These are phyloP conservation scores for Anoplolepis gracilipes DNA, from an alignment of 1,140 invertebrate genomes.

Conservation along the genomic window DNA sequence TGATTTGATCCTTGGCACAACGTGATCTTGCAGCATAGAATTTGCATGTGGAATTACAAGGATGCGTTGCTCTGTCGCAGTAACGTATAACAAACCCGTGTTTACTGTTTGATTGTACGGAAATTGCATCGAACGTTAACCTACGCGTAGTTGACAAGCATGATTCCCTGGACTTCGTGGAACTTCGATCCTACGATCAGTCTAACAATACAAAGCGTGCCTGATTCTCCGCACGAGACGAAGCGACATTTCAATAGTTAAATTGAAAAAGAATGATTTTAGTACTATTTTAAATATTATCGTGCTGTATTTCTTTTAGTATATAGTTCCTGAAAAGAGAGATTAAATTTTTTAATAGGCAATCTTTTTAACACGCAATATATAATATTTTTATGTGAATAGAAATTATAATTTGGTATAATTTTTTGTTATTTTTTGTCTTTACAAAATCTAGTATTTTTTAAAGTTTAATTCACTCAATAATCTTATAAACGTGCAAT, in stretches of 20 bases:
- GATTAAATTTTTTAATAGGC: background rate
- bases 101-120: constrained; percentile 75
- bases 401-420: background rate
- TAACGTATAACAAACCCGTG: constrained; percentile 51
- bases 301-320: background rate
- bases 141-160: constrained; percentile 64
- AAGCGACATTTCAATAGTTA: background rate
- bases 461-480: background rate
- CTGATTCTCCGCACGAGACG: background rate
- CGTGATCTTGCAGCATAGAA: constrained; percentile 63
- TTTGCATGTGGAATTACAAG: constrained; percentile 75
- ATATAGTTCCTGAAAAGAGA: background rate
- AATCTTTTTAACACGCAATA: too few species aligned
- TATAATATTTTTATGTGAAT: background rate
- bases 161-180: constrained; percentile 65
- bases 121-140: constrained; percentile 70
- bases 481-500: background rate
- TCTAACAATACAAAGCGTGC: background rate
- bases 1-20: constrained; percentile 70
- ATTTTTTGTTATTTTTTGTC: background rate
- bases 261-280: too few species aligned
- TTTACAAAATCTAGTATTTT: background rate
- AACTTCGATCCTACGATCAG: constrained; percentile 27
- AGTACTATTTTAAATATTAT: background rate
- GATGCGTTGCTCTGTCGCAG: constrained; percentile 38